These are phyloP conservation scores for Nymphalis io DNA, from an alignment of 1,140 invertebrate species.

Conservation along the genomic window DNA sequence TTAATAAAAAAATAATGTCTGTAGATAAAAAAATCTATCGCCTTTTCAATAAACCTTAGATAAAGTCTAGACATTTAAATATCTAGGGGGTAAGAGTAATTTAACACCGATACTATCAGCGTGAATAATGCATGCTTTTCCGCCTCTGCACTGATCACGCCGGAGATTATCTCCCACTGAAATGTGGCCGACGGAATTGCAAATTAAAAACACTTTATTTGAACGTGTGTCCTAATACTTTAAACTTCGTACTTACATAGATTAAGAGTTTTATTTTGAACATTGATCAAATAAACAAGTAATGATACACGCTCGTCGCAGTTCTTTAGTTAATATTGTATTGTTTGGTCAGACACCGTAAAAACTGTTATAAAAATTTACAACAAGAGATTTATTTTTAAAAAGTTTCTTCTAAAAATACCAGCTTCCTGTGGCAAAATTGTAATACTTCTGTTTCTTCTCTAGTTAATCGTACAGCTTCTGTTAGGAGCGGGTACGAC, in stretches of 20 bases:
- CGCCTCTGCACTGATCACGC: conserved; percentile 46
- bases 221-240: conserved; percentile 6
- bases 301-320: not conserved
- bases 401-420: too few relatives aligned
- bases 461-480: too few relatives aligned
- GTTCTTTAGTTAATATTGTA: too few relatives aligned
- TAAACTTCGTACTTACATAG: not conserved
- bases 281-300: not conserved
- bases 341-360: too few relatives aligned
- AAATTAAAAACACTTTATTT: conserved; percentile 40
- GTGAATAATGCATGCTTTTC: conserved; percentile 49
- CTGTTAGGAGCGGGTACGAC: too few relatives aligned
- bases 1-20: too few relatives aligned
- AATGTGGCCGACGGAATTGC: conserved; percentile 40
- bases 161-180: conserved; percentile 39
- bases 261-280: not conserved
- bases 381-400: too few relatives aligned
- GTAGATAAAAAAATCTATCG: not conserved
- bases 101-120: conserved; percentile 54
- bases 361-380: too few relatives aligned
- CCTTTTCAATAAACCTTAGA: conserved; percentile 15
- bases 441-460: too few relatives aligned
- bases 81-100: conserved; percentile 45
- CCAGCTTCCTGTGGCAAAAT: too few relatives aligned
- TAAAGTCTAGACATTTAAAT: conserved; percentile 18